phyloP scores from a whole-genome alignment of 2,797 vertebrate species.

The Vultur gryphus region DNA sequence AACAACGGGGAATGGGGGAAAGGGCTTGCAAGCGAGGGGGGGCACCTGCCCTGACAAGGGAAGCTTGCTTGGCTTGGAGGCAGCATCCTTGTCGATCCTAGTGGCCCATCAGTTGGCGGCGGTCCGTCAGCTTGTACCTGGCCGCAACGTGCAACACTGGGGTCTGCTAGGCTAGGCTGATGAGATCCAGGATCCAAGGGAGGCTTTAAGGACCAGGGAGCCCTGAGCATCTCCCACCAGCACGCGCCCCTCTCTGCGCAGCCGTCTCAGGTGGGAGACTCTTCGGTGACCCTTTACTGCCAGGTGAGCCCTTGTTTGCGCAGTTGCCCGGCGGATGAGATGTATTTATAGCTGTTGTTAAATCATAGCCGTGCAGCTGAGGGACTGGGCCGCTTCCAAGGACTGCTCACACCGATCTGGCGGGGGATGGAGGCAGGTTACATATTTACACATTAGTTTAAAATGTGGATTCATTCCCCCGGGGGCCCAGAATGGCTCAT shows the following conservation, averaged over 20 bases:
- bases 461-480: conserved; percentile 62
- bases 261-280: background rate
- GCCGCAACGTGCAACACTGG: background rate
- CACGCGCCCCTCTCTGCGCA: fast-evolving
- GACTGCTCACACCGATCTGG: conserved; percentile 27
- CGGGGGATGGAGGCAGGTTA: conserved; percentile 60
- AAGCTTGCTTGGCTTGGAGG: background rate
- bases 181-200: background rate
- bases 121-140: background rate
- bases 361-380: conserved; percentile 55
- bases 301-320: conserved; percentile 61
- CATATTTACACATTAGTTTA: conserved; percentile 70
- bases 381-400: conserved; percentile 53
- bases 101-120: background rate
- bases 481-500: conserved; percentile 49
- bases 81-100: background rate
- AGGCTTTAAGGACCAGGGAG: background rate
- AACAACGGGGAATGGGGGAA: background rate
- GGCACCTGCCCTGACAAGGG: background rate
- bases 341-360: conserved; percentile 64
- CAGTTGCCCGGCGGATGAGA: conserved; percentile 35
- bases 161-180: background rate
- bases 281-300: background rate
- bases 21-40: background rate
- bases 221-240: background rate